Percentiles rank a stretch among this genome's conserved stretches.
Evolutionary conservation across 2,797 vertebrate genomes (phyloP).

Genomic region (Parotocinclus haroldoi): DNA sequence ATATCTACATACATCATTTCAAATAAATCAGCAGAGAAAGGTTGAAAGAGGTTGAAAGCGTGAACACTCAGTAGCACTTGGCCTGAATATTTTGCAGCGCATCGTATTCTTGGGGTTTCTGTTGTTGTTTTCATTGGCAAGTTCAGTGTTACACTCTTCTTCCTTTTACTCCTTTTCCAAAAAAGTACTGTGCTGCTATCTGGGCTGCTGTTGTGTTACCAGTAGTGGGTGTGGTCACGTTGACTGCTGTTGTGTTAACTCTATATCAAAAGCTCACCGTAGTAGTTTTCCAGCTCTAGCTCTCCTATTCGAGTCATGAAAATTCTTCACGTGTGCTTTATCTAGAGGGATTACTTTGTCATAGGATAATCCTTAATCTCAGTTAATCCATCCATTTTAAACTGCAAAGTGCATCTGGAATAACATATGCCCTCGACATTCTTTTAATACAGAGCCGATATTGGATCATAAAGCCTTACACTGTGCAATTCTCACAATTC

Average conservation of each 20-base stretch:
- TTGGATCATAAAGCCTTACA: constrained; percentile 16
- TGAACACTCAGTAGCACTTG: constrained; percentile 64
- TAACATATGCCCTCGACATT: constrained; percentile 1
- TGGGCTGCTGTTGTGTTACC: background rate
- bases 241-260: no score
- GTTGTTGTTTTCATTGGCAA: background rate
- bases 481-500: constrained; percentile 22
- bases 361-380: constrained; percentile 8
- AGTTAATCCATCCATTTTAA: background rate
- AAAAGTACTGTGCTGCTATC: background rate
- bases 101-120: constrained; percentile 50
- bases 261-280: no score
- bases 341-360: constrained; percentile 1
- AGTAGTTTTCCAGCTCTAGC: background rate
- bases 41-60: constrained; percentile 58
- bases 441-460: background rate
- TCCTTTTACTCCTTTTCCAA: background rate
- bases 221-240: no score
- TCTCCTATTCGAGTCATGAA: no score
- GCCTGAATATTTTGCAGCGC: constrained; percentile 60
- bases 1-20: constrained; percentile 95
- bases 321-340: constrained; percentile 21
- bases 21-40: constrained; percentile 83
- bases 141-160: constrained; percentile 44
- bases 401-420: constrained; percentile 30